A percentile compares a stretch with the other conserved stretches of the same genome.
Evolutionary conservation across 2,888 invertebrate genomes (phyloP).

Genomic region (Tinea pellionella): DNA sequence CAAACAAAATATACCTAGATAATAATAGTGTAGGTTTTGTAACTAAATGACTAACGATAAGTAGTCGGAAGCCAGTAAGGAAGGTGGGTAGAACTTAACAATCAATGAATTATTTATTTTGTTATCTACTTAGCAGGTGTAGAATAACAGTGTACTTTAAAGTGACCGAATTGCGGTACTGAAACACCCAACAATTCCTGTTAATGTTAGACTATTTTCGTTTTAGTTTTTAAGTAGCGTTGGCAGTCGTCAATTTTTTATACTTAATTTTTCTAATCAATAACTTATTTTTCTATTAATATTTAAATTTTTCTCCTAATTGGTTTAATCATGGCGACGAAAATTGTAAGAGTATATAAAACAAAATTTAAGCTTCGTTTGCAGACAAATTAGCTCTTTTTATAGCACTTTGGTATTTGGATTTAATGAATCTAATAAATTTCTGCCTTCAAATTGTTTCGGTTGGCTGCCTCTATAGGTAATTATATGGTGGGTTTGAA

Average conservation of each 20-base stretch:
- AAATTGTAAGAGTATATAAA: neutral
- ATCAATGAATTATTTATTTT: neutral
- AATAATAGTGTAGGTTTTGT: too few relatives aligned
- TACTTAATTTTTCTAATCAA: too few relatives aligned
- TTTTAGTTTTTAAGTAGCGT: too few relatives aligned
- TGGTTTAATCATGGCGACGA: constrained; percentile 8
- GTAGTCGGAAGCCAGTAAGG: neutral
- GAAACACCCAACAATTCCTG: too few relatives aligned
- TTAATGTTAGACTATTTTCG: too few relatives aligned
- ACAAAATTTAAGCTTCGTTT: neutral
- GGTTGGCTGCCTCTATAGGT: neutral
- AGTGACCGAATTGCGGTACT: too few relatives aligned
- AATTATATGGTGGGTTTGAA: neutral
- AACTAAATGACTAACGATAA: neutral
- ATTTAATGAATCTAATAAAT: neutral
- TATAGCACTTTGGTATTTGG: neutral
- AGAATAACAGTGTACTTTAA: constrained; percentile 11
- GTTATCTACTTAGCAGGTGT: constrained; percentile 13
- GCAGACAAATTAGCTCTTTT: neutral
- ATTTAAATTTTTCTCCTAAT: constrained; percentile 9
- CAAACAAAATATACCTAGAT: too few relatives aligned
- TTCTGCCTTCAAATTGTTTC: neutral
- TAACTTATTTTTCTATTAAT: constrained; percentile 6
- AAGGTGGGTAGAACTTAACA: neutral
- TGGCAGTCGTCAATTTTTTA: too few relatives aligned